These are phyloP conservation scores for Tauraco hartlaubi DNA, from an alignment of 2,797 vertebrate genomes.

Conservation along the genomic window DNA sequence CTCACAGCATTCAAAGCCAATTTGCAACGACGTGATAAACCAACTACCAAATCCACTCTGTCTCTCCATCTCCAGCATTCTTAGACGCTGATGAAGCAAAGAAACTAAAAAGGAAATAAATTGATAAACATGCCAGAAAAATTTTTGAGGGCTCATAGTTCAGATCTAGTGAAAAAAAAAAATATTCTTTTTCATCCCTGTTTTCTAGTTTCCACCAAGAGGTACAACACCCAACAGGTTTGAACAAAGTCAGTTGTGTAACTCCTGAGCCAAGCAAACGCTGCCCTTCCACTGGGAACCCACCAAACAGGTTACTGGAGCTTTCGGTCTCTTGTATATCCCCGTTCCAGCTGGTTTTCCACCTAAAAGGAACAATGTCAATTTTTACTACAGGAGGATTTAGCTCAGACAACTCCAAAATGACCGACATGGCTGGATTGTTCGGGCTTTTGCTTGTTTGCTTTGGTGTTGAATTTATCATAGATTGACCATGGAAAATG, in stretches of 20 bases:
- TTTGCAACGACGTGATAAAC: constrained; percentile 18
- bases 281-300: not conserved
- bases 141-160: not conserved
- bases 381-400: not conserved
- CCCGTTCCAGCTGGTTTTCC: not conserved
- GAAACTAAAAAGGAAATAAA: constrained; percentile 14
- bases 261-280: not conserved
- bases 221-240: not conserved
- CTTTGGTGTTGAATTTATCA: not conserved
- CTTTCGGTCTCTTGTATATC: not conserved
- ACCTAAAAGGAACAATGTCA: not conserved
- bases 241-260: not conserved
- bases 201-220: not conserved
- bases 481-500: not conserved
- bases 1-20: constrained; percentile 10
- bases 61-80: constrained; percentile 39
- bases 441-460: not conserved
- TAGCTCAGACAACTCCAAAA: not conserved
- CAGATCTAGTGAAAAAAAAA: constrained; percentile 3
- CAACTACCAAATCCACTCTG: constrained; percentile 20
- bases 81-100: constrained; percentile 37
- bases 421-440: not conserved
- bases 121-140: constrained; percentile 17
- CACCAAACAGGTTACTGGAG: not conserved
- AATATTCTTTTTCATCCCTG: not conserved